phyloP scores from a whole-genome alignment of 2,113 vertebrate genomes.

The Romanogobio albipinnatus region DNA sequence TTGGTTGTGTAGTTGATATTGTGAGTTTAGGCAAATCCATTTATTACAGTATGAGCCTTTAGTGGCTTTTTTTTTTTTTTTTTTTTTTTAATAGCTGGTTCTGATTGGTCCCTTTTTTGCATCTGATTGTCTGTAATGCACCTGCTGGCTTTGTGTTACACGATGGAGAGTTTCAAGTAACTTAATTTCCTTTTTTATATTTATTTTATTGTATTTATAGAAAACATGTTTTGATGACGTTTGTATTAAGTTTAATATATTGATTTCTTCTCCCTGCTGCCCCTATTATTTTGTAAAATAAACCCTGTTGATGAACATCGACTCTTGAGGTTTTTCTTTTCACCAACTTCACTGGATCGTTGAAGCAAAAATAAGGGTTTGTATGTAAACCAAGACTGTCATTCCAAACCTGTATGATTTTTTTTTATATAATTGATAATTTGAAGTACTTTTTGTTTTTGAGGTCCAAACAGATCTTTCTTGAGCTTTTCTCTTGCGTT shows the following conservation, averaged over 20 bases:
- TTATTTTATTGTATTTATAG: slow-evolving; percentile 86
- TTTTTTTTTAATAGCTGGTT: slow-evolving; percentile 60
- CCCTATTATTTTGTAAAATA: slow-evolving; percentile 77
- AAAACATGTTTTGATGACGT: slow-evolving; percentile 69
- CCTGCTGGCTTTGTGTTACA: slow-evolving; percentile 65
- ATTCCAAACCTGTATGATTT: not conserved
- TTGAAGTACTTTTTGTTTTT: not conserved
- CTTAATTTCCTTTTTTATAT: slow-evolving; percentile 77
- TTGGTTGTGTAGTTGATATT: slow-evolving; percentile 49
- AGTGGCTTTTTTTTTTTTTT: slow-evolving; percentile 57
- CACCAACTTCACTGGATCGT: too few species aligned
- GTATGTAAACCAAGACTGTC: not conserved
- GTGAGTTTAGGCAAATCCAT: slow-evolving; percentile 39
- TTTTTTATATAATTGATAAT: too few species aligned
- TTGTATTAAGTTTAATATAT: slow-evolving; percentile 85
- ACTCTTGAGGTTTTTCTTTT: not conserved
- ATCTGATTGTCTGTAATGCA: slow-evolving; percentile 70
- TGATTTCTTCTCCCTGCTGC: slow-evolving; percentile 60
- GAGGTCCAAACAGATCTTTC: too few species aligned
- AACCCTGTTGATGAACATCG: slow-evolving; percentile 58
- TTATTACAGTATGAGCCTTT: slow-evolving; percentile 41
- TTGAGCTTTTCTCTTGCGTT: too few species aligned
- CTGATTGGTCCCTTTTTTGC: slow-evolving; percentile 52
- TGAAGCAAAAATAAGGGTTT: not conserved
- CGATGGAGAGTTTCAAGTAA: slow-evolving; percentile 73